Conservation (phyloP, 2,888 invertebrate genomes). For the Leptopilina drosophilae region DNA sequence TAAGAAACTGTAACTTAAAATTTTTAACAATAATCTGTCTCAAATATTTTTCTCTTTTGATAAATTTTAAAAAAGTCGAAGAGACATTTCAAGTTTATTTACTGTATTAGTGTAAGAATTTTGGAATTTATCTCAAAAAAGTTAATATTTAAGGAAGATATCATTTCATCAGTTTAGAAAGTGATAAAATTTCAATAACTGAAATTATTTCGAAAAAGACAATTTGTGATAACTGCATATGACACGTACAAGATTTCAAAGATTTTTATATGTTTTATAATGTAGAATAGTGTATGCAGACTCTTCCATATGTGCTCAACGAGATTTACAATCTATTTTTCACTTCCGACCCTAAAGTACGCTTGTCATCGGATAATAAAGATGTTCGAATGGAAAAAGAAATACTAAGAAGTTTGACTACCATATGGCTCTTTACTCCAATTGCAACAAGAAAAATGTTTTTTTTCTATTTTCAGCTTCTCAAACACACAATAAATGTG, state of each 20-base stretch:
- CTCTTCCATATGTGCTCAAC: conserved; percentile 30
- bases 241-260: conserved; percentile 6
- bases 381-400: conserved; percentile 51
- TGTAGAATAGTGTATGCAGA: not conserved
- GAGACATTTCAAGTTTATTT: too few relatives aligned
- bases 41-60: too few relatives aligned
- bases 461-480: not conserved
- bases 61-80: too few relatives aligned
- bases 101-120: too few relatives aligned
- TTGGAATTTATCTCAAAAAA: not conserved
- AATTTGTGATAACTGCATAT: not conserved
- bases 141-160: not conserved
- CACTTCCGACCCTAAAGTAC: conserved; percentile 66
- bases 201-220: not conserved
- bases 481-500: too few relatives aligned
- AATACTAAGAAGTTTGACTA: conserved; percentile 49
- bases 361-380: conserved; percentile 69
- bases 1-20: too few relatives aligned
- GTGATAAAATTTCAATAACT: not conserved
- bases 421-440: conserved; percentile 65
- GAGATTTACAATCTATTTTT: conserved; percentile 60
- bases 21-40: too few relatives aligned
- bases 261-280: not conserved
- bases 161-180: not conserved
- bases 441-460: conserved; percentile 49